A percentile compares a stretch with the other conserved stretches of the same genome.
Evolutionary conservation across 1,140 invertebrate genomes (phyloP).

Genomic region (Homalodisca vitripennis): DNA sequence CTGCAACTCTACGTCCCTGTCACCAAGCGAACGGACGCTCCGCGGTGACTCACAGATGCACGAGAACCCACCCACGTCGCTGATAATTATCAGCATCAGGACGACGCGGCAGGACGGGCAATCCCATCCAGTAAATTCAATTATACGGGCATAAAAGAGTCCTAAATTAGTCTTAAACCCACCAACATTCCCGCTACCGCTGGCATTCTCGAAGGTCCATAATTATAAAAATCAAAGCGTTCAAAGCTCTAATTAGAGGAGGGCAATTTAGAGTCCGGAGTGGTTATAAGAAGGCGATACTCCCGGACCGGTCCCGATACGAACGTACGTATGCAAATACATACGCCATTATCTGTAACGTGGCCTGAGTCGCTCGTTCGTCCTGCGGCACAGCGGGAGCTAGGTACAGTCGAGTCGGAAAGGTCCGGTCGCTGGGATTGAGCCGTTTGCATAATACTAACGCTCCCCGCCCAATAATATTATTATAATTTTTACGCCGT

Average conservation of each 20-base stretch:
- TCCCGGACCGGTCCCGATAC: too few species aligned
- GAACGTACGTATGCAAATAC: too few species aligned
- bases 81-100: slow-evolving; percentile 4
- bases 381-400: too few species aligned
- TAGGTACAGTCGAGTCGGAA: too few species aligned
- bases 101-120: too few species aligned
- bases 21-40: too few species aligned
- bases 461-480: slow-evolving; percentile 7
- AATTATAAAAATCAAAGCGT: slow-evolving; percentile 8
- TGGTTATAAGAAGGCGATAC: too few species aligned
- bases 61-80: background rate
- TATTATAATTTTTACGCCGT: slow-evolving; percentile 2
- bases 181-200: slow-evolving; percentile 11
- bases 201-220: background rate
- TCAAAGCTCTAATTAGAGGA: background rate
- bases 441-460: slow-evolving; percentile 15
- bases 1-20: too few species aligned
- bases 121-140: slow-evolving; percentile 10
- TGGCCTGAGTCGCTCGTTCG: too few species aligned
- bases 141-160: background rate
- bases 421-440: background rate
- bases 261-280: too few species aligned
- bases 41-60: too few species aligned
- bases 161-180: background rate
- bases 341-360: too few species aligned